Base-by-base conservation (phyloP, 1,140 invertebrate species). In the Dendrolimus punctatus region DNA sequence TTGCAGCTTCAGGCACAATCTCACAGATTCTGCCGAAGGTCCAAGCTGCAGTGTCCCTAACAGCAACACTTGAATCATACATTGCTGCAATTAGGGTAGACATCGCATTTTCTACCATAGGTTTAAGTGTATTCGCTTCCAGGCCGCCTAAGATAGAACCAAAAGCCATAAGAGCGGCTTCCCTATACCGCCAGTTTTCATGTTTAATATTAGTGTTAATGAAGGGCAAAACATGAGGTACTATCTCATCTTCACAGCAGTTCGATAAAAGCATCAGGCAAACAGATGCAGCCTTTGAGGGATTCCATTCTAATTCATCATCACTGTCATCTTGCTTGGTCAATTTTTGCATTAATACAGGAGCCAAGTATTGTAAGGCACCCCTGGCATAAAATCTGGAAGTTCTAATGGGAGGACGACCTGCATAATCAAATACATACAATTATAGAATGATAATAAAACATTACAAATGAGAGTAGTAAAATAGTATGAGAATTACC, bases 271-370 rank as follows among this genome's bases (percentile, higher is more conserved):
- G 88, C 97, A 99, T 99, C 0, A 99, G 88, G 86, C 98, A 99
- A n/a, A 99, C 98, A 37, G 98, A 98, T 37, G 99, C 97, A 5
- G 99, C 97, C 90, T 99, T 99, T 60, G 97, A 96, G 5, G 99
- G 99, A 88, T 99, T 99, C 99, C 99, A 99, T 73, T 99, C 98
- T 79, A 99, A 97, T 81, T 99, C 98, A 85, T 99, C 98, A 77
- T 98, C 97, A 64, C 92, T 90, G 71, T 95, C 93, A 76, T 96
- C 94, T 88, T 99, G 98, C 87, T 98, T 98, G 0, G 97, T 98
- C 46, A 99, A 85, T 72, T 96, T 98, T 71, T 96, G 92, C 79
- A 98, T 93, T 0, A 99, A 89, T 48, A 99, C 94, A 10, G 98
- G 98, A 39, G 98, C 95, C 50, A 99, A 90, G 81, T 94, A 99